phyloP scores from a whole-genome alignment of 2,888 invertebrate genomes.

The Ichneumoninae sp. region DNA sequence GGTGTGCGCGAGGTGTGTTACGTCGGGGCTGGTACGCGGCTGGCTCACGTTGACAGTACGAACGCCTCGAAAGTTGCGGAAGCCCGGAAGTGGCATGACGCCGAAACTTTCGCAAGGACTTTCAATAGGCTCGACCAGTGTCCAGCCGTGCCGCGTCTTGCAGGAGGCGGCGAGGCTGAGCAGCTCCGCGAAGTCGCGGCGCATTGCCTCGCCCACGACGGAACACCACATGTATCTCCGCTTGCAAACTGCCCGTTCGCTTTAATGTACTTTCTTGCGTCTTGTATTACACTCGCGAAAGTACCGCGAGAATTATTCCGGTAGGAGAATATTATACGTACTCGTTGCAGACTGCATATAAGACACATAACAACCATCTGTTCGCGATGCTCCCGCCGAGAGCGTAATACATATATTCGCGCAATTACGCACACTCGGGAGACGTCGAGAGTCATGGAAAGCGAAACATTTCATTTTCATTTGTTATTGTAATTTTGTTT shows the following conservation, averaged over 20 bases:
- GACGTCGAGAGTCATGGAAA: neutral
- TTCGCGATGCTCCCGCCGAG: neutral
- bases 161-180: slow-evolving; percentile 44
- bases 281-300: slow-evolving; percentile 61
- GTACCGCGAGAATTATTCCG: slow-evolving; percentile 49
- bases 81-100: slow-evolving; percentile 73
- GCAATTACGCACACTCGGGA: slow-evolving; percentile 10
- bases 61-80: slow-evolving; percentile 74
- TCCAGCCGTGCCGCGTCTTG: slow-evolving; percentile 37
- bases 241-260: slow-evolving; percentile 44
- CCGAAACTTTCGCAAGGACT: slow-evolving; percentile 73
- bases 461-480: neutral
- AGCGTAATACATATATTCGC: slow-evolving; percentile 3
- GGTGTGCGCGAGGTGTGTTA: slow-evolving; percentile 59
- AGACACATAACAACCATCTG: neutral
- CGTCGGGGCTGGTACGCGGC: slow-evolving; percentile 66
- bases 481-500: neutral
- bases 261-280: slow-evolving; percentile 46
- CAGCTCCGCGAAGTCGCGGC: slow-evolving; percentile 14
- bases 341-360: neutral
- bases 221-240: slow-evolving; percentile 55
- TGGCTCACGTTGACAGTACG: slow-evolving; percentile 55
- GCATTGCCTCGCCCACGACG: slow-evolving; percentile 38
- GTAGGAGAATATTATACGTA: slow-evolving; percentile 38
- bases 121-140: slow-evolving; percentile 63